Conservation (phyloP, 2,888 invertebrate genomes). For the Rhagium mordax region DNA sequence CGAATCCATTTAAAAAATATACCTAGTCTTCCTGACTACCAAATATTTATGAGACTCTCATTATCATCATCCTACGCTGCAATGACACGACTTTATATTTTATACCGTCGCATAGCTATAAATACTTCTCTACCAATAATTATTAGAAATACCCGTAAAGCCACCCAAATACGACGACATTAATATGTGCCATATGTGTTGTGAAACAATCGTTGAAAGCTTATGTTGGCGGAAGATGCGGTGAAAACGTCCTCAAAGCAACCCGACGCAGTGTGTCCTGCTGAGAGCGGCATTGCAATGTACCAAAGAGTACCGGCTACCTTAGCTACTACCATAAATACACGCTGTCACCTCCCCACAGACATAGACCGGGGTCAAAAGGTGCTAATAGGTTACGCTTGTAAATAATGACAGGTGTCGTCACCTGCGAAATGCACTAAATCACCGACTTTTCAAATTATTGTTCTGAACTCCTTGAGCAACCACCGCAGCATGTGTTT, state of each 20-base stretch:
- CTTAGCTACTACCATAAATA: conserved; percentile 54
- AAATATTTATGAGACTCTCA: too few species aligned
- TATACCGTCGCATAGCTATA: not conserved
- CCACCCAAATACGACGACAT: not conserved
- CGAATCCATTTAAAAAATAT: too few species aligned
- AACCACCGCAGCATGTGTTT: not conserved
- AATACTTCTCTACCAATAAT: not conserved
- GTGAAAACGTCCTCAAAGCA: conserved; percentile 26
- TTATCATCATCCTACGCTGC: too few species aligned
- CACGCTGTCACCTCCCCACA: conserved; percentile 49
- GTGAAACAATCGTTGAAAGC: conserved; percentile 16
- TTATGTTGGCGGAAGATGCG: conserved; percentile 17
- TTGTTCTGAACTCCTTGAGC: not conserved
- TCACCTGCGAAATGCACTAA: conserved; percentile 35
- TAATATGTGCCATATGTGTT: not conserved
- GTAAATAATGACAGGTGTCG: conserved; percentile 53
- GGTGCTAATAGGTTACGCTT: conserved; percentile 54
- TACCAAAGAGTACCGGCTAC: conserved; percentile 51
- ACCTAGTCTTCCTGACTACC: too few species aligned
- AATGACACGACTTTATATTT: too few species aligned
- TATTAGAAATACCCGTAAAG: not conserved
- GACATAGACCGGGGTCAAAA: conserved; percentile 51
- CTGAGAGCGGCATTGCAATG: conserved; percentile 51
- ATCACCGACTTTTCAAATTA: conserved; percentile 18
- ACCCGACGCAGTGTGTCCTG: conserved; percentile 38